A percentile compares a stretch with the other conserved stretches of the same genome.
Evolutionary conservation across 2,113 vertebrate species (phyloP).

Genomic region (Tringa solitaria): DNA sequence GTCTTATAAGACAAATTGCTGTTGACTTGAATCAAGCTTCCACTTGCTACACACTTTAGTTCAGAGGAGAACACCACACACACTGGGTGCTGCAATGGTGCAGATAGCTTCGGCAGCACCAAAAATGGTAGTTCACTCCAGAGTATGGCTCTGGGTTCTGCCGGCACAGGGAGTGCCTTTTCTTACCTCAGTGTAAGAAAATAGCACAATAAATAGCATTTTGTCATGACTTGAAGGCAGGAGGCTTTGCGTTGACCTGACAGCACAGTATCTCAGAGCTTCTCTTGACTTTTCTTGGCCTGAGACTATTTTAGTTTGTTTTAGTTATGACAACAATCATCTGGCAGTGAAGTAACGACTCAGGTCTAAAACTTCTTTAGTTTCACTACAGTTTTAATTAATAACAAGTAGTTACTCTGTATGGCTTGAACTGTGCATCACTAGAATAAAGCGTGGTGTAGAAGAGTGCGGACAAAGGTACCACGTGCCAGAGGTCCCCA

Average conservation of each 20-base stretch:
- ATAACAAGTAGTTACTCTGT: background rate
- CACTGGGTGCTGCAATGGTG: background rate
- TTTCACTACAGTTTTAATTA: background rate
- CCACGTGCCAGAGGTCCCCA: background rate
- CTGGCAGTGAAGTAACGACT: background rate
- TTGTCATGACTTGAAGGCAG: background rate
- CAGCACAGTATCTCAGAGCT: background rate
- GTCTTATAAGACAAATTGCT: background rate
- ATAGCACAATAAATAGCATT: background rate
- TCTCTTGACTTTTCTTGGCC: background rate
- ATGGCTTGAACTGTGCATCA: background rate
- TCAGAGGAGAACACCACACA: rapidly evolving
- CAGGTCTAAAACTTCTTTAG: background rate
- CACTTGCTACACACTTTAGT: background rate
- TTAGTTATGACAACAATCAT: background rate
- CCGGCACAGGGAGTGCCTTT: background rate
- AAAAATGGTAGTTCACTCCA: background rate
- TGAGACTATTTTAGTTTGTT: background rate
- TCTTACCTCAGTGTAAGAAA: background rate
- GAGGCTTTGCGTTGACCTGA: rapidly evolving
- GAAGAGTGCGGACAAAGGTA: background rate
- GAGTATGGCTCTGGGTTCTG: background rate
- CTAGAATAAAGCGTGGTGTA: background rate
- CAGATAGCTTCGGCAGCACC: background rate
- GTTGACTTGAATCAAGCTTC: background rate